Conservation (phyloP, 2,888 invertebrate genomes). For the Leucophenga maculata region DNA sequence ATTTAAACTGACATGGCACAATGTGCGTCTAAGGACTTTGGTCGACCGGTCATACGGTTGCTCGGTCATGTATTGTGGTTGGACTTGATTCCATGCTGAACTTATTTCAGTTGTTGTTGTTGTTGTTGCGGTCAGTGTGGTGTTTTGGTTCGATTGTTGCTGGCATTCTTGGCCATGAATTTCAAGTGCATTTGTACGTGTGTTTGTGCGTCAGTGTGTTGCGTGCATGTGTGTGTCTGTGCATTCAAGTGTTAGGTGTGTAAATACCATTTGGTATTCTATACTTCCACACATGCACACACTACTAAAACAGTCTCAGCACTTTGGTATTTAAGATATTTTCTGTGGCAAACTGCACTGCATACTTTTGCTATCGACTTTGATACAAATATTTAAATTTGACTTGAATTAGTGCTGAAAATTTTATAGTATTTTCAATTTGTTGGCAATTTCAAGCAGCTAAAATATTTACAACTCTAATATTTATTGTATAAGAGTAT, state of each 20-base stretch:
- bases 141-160: background rate
- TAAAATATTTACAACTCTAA: too few relatives aligned
- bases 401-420: too few relatives aligned
- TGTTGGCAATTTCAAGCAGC: too few relatives aligned
- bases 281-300: conserved; percentile 8
- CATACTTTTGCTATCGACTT: background rate
- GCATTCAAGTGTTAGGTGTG: conserved; percentile 14
- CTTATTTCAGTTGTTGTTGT: conserved; percentile 12
- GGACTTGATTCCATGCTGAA: background rate
- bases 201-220: background rate
- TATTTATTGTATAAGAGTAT: too few relatives aligned
- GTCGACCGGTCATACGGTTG: background rate
- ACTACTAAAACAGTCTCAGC: background rate
- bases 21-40: conserved; percentile 1
- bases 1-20: background rate
- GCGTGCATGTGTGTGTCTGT: background rate
- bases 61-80: background rate
- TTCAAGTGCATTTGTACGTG: conserved; percentile 20
- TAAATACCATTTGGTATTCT: conserved; percentile 2
- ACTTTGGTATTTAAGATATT: background rate
- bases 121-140: conserved; percentile 22
- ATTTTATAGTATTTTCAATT: too few relatives aligned
- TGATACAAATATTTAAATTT: too few relatives aligned
- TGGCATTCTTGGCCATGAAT: background rate
- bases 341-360: background rate